A percentile compares a stretch with the other conserved stretches of the same genome.
Conservation (phyloP, 2,797 vertebrate genomes). For the Sus cebifrons region DNA sequence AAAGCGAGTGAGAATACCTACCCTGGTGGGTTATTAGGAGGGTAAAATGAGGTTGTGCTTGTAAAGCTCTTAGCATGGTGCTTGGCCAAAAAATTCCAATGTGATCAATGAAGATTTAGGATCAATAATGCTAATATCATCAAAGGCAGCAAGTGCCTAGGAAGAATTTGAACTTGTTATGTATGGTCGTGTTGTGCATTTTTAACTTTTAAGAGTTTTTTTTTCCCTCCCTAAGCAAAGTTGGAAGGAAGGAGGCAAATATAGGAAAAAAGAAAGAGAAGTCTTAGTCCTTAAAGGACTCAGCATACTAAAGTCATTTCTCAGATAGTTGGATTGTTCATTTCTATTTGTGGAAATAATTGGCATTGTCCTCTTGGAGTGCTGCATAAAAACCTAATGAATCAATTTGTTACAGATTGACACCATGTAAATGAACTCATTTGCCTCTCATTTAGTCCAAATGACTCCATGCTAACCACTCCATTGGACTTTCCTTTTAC, state of each 20-base stretch:
- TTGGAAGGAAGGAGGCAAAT: neutral
- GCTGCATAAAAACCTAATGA: constrained; percentile 53
- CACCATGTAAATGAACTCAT: constrained; percentile 63
- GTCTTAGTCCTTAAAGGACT: neutral
- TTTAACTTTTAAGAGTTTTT: neutral
- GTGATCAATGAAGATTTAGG: neutral
- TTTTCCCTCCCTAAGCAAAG: neutral
- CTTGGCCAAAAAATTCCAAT: neutral
- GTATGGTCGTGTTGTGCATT: neutral
- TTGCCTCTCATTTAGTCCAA: constrained; percentile 59
- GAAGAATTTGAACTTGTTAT: neutral
- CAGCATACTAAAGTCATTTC: neutral
- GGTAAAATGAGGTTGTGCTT: neutral
- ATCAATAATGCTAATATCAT: neutral
- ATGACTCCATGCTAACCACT: neutral
- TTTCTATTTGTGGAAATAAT: constrained; percentile 69
- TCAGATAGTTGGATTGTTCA: neutral
- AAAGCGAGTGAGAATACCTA: neutral
- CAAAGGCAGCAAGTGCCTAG: neutral
- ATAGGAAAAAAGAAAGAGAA: neutral
- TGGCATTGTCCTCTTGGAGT: constrained; percentile 41
- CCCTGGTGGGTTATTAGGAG: neutral
- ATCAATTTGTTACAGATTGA: constrained; percentile 25
- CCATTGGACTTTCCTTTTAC: neutral
- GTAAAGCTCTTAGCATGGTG: neutral